Evolutionary conservation across 2,113 vertebrate species (phyloP).

Genomic region (Dolichallabes microphthalmus): DNA sequence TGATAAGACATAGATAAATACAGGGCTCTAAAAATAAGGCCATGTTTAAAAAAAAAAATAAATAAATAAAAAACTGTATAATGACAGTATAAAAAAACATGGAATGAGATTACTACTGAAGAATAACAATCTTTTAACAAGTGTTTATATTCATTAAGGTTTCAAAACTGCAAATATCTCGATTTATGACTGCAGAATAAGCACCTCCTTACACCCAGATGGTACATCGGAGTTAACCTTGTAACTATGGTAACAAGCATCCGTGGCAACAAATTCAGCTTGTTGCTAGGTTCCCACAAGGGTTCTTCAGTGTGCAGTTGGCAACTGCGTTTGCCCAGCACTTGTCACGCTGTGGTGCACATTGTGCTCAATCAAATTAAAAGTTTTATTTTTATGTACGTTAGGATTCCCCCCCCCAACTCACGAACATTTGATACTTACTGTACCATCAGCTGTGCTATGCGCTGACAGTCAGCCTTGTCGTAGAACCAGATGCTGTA

Average conservation of each 20-base stretch:
- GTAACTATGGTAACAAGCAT: constrained; percentile 39
- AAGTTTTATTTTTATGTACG: background rate
- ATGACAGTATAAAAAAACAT: background rate
- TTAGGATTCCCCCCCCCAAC: no score
- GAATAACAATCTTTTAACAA: background rate
- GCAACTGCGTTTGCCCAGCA: constrained; percentile 3
- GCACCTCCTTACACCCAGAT: constrained; percentile 21
- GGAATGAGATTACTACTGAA: background rate
- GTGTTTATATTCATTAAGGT: background rate
- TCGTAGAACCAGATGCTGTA: constrained; percentile 99
- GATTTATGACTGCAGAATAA: background rate
- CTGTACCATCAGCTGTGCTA: constrained; percentile 95
- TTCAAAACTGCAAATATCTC: background rate
- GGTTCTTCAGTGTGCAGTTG: background rate
- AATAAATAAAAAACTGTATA: background rate
- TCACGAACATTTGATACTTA: constrained; percentile 71
- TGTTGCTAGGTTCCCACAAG: constrained; percentile 46
- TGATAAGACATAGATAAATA: background rate
- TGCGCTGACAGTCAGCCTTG: constrained; percentile 94
- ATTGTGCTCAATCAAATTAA: background rate
- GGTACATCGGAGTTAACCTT: constrained; percentile 25
- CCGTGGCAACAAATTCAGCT: constrained; percentile 40
- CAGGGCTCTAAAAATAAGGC: background rate
- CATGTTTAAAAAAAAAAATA: background rate
- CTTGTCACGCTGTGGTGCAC: background rate